These are phyloP conservation scores for Chloropsis hardwickii DNA, from an alignment of 2,113 vertebrate genomes.

Conservation along the genomic window DNA sequence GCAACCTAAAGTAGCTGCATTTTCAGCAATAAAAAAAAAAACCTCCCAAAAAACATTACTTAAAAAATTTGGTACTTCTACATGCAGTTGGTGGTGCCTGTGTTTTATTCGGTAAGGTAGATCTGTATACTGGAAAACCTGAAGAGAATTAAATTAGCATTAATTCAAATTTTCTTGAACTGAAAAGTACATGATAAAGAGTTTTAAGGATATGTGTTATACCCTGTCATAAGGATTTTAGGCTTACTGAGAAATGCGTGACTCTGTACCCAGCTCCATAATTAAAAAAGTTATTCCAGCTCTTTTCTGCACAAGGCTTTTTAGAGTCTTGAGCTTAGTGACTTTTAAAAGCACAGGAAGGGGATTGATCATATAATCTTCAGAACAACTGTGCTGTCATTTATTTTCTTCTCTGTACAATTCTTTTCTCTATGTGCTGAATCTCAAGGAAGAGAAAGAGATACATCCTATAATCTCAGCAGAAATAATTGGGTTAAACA, in stretches of 20 bases:
- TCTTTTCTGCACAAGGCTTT: conserved; percentile 8
- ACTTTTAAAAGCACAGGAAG: conserved; percentile 30
- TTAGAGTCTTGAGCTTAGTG: conserved; percentile 8
- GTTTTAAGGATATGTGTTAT: not conserved
- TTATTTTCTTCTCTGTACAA: conserved; percentile 26
- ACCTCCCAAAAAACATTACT: not conserved
- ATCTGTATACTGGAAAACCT: not conserved
- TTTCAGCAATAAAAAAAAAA: not conserved
- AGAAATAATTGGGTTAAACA: conserved; percentile 25
- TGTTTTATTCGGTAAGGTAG: not conserved
- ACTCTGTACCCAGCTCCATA: not conserved
- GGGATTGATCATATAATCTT: conserved; percentile 51
- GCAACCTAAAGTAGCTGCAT: not conserved
- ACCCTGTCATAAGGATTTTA: not conserved
- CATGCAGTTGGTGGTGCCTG: not conserved
- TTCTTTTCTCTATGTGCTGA: not conserved
- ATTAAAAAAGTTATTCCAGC: conserved; percentile 5
- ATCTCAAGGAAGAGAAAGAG: not conserved
- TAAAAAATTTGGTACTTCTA: not conserved
- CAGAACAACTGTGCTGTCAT: not conserved
- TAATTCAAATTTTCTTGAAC: not conserved
- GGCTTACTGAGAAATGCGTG: not conserved
- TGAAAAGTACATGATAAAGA: not conserved
- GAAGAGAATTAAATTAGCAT: not conserved
- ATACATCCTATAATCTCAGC: not conserved